These are phyloP conservation scores for Cyanistes caeruleus DNA, from an alignment of 2,113 vertebrate genomes.

Conservation along the genomic window DNA sequence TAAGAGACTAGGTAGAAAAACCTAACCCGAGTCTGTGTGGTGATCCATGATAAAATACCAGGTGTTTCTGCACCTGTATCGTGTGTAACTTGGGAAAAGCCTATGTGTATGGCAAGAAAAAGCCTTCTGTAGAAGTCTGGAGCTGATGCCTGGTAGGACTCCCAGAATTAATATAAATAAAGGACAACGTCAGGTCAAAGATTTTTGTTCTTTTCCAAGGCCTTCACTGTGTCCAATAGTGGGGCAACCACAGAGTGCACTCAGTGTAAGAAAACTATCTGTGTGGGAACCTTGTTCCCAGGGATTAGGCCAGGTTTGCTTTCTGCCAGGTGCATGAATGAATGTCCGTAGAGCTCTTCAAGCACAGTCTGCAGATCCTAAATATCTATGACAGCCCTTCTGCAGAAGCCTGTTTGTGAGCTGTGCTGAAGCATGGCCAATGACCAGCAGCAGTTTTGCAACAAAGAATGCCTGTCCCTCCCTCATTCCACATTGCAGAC, in stretches of 20 bases:
- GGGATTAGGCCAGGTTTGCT: background rate
- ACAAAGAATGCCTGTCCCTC: background rate
- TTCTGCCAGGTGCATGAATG: background rate
- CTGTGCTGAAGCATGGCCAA: background rate
- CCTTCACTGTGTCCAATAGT: background rate
- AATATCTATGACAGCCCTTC: background rate
- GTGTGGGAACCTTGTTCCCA: background rate
- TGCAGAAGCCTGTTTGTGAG: background rate
- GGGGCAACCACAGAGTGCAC: background rate
- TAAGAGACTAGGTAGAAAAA: background rate
- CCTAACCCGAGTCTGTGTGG: background rate
- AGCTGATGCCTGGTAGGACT: background rate
- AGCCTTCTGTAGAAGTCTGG: background rate
- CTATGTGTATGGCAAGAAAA: background rate
- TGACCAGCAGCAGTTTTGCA: background rate
- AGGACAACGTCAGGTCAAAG: background rate
- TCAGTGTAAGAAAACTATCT: background rate
- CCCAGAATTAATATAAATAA: background rate
- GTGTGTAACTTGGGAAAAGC: background rate
- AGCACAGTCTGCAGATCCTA: background rate
- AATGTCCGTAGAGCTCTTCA: background rate
- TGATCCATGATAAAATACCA: background rate
- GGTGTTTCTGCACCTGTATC: background rate
- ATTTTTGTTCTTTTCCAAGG: background rate
- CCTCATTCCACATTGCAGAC: background rate